A percentile compares a stretch with the other conserved stretches of the same genome.
phyloP scores from a whole-genome alignment of 1,140 invertebrate genomes.

The Ganaspis sp. region DNA sequence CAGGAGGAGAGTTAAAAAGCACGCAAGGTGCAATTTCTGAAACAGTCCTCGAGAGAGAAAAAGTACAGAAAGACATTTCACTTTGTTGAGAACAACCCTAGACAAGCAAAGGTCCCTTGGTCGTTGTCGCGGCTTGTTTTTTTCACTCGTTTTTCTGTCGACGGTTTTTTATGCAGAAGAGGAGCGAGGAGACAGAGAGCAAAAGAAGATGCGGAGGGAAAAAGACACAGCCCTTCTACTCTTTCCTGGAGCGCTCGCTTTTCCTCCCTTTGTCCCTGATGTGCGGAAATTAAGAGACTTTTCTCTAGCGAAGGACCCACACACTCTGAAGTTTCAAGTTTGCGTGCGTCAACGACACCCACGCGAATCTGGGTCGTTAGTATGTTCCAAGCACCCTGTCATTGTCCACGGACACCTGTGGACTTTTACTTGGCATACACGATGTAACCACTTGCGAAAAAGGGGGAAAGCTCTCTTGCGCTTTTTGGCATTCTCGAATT shows the following conservation, averaged over 20 bases:
- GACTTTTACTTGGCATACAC: constrained; percentile 52
- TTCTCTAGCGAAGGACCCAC: constrained; percentile 39
- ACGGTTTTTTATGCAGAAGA: neutral
- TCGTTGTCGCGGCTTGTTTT: neutral
- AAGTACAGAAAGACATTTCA: neutral
- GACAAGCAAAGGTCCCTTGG: neutral
- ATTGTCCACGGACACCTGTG: constrained; percentile 75
- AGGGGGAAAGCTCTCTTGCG: constrained; percentile 61
- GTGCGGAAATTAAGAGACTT: constrained; percentile 69
- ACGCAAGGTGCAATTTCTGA: neutral
- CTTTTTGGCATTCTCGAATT: constrained; percentile 62
- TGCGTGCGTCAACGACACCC: constrained; percentile 27
- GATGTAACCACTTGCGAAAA: constrained; percentile 69
- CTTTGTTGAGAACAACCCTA: neutral
- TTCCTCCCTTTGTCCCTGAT: constrained; percentile 64
- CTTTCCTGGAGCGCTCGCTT: constrained; percentile 63
- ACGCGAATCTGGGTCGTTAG: constrained; percentile 33
- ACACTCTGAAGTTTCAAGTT: constrained; percentile 37
- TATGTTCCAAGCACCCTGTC: constrained; percentile 38
- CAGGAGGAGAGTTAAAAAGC: neutral
- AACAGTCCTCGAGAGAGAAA: neutral
- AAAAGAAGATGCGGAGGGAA: constrained; percentile 29
- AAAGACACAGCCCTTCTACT: constrained; percentile 32
- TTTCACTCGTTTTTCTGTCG: neutral
- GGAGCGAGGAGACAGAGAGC: too few relatives aligned